These are phyloP conservation scores for Callosobruchus maculatus DNA, from an alignment of 2,888 invertebrate genomes.

Conservation along the genomic window DNA sequence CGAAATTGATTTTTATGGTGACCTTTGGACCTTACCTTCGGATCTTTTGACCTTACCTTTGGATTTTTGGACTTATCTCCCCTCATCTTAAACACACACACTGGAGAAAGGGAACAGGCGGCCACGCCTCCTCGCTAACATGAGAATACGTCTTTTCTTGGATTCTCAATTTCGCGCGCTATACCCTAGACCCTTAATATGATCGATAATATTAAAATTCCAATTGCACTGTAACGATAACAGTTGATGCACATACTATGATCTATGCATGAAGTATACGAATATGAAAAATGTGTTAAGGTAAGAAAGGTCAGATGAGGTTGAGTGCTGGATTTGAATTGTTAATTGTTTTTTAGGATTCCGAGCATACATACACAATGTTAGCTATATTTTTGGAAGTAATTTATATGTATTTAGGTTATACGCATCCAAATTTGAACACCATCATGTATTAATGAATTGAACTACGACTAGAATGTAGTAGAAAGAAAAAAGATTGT, in stretches of 20 bases:
- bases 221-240: not conserved
- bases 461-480: too few species aligned
- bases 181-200: too few species aligned
- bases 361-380: not conserved
- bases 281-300: not conserved
- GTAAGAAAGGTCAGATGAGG: not conserved
- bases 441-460: not conserved
- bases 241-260: not conserved
- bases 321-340: not conserved
- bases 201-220: not conserved
- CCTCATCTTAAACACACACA: too few species aligned
- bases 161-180: too few species aligned
- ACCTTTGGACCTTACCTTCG: too few species aligned
- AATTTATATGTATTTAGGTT: not conserved
- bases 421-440: not conserved
- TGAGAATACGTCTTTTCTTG: too few species aligned
- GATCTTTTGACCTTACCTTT: too few species aligned
- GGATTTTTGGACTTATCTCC: too few species aligned
- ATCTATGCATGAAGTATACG: not conserved
- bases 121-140: too few species aligned
- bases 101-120: too few species aligned
- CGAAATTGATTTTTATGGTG: too few species aligned
- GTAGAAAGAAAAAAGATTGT: too few species aligned
- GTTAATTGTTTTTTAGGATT: not conserved
- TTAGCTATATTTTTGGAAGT: not conserved